Conservation (phyloP, 2,888 invertebrate species). For the Pecten maximus region DNA sequence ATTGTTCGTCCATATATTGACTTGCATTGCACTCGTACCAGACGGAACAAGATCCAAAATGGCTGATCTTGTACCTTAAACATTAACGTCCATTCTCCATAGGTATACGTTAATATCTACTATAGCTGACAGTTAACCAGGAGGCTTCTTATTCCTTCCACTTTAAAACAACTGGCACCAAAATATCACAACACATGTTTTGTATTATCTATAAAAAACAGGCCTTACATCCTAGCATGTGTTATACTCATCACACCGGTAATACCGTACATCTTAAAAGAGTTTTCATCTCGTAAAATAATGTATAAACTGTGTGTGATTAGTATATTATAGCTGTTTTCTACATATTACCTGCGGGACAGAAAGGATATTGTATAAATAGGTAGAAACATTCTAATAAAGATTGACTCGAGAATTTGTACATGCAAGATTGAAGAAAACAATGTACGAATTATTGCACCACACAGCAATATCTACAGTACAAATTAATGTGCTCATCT, state of each 20-base stretch:
- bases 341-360: not conserved
- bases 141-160: not conserved
- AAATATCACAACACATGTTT: slow-evolving; percentile 28
- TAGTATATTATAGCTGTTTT: not conserved
- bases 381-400: too few species aligned
- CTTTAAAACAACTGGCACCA: slow-evolving; percentile 29
- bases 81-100: not conserved
- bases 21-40: not conserved
- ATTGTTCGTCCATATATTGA: not conserved
- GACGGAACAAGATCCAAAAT: not conserved
- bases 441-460: too few species aligned
- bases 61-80: not conserved
- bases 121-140: not conserved
- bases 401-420: too few species aligned
- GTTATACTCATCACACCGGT: not conserved
- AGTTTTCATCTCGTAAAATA: not conserved
- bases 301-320: not conserved
- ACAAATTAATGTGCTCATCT: too few species aligned
- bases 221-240: not conserved
- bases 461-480: too few species aligned
- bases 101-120: not conserved
- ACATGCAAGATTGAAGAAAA: too few species aligned
- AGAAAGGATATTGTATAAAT: not conserved
- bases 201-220: not conserved
- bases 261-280: not conserved